These are phyloP conservation scores for Trichosurus vulpecula DNA, from an alignment of 2,797 vertebrate species.

Conservation along the genomic window DNA sequence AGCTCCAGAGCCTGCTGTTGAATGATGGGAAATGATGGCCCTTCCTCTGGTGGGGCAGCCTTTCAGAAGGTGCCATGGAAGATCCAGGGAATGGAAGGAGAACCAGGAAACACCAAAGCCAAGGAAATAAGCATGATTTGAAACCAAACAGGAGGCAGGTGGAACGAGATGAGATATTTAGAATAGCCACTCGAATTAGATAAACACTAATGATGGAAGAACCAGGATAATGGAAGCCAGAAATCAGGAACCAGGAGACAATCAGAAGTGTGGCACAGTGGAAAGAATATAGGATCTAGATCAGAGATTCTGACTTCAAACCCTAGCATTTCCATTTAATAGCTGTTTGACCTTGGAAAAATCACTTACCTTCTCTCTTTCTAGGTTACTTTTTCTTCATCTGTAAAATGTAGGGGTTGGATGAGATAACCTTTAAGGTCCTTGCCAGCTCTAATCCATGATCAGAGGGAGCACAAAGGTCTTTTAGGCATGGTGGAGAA, in stretches of 20 bases:
- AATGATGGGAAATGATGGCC: background rate
- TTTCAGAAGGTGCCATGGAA: background rate
- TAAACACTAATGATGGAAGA: background rate
- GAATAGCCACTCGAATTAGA: background rate
- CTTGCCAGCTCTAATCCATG: background rate
- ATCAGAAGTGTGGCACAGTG: background rate
- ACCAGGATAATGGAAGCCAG: background rate
- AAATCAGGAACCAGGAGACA: background rate
- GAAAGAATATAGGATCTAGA: background rate
- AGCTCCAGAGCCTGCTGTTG: background rate
- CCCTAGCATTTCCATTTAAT: background rate
- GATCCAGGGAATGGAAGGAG: background rate
- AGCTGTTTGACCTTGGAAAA: background rate
- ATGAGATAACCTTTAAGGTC: background rate
- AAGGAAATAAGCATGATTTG: background rate
- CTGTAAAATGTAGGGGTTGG: background rate
- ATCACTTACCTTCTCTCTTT: background rate
- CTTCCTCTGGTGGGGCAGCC: background rate
- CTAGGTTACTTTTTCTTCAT: background rate
- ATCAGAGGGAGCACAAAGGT: too few relatives aligned
- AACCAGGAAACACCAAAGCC: background rate
- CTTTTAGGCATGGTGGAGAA: background rate
- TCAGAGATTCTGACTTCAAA: background rate
- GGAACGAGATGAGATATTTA: background rate
- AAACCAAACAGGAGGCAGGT: background rate